Conservation (phyloP, 37 sponge, comb jelly and placozoan genomes). For the Hexactinellida sp. region DNA sequence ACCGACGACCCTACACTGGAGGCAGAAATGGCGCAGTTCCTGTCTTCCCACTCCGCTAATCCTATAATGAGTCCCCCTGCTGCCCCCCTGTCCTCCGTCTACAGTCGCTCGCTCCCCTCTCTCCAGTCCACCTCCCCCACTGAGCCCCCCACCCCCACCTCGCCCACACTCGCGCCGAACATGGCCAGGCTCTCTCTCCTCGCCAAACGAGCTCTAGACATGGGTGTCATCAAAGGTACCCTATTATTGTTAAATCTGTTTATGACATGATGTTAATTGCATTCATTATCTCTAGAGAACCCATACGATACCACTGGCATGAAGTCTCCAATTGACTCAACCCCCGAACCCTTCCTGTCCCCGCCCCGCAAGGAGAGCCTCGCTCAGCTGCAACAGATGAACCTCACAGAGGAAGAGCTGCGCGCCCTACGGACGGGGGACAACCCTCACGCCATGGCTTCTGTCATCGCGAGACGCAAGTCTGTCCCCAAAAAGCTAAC, state of each 20-base stretch:
- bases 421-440: not conserved
- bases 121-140: not conserved
- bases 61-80: not conserved
- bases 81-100: not conserved
- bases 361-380: not conserved
- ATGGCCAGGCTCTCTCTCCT: not conserved
- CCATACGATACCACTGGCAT: not conserved
- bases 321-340: not conserved
- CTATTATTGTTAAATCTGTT: not conserved
- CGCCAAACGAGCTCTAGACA: not conserved
- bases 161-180: not conserved
- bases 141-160: not conserved
- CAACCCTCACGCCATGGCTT: not conserved
- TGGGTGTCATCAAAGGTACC: not conserved
- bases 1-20: not conserved
- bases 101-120: not conserved
- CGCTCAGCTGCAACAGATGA: not conserved
- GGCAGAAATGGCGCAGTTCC: not conserved
- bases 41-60: not conserved
- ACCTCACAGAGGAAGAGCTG: not conserved
- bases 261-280: not conserved
- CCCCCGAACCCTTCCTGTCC: not conserved
- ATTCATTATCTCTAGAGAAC: not conserved
- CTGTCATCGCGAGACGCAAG: conserved; percentile 7
- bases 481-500: not conserved